These are phyloP conservation scores for Anthoptus insignis DNA, from an alignment of 2,888 invertebrate species.

Conservation along the genomic window DNA sequence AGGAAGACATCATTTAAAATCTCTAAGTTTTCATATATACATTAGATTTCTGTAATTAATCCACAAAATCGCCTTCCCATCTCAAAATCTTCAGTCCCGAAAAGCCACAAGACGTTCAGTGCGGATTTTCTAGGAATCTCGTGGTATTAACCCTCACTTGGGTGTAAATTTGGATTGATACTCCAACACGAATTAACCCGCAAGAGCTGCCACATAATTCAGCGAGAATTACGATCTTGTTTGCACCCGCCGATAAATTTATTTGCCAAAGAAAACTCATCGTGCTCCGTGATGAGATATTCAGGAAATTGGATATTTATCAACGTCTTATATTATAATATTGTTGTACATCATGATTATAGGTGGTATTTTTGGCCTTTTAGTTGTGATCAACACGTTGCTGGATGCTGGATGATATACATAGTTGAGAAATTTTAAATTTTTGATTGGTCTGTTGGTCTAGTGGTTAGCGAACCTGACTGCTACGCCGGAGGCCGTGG, in stretches of 20 bases:
- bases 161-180: slow-evolving; percentile 16
- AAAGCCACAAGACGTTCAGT: slow-evolving; percentile 40
- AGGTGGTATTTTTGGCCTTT: neutral
- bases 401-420: too few relatives aligned
- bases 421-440: too few relatives aligned
- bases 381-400: too few relatives aligned
- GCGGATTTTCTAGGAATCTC: slow-evolving; percentile 7
- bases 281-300: slow-evolving; percentile 7
- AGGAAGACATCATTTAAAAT: too few relatives aligned
- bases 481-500: too few relatives aligned
- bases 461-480: too few relatives aligned
- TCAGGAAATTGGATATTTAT: slow-evolving; percentile 15
- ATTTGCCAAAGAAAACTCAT: slow-evolving; percentile 21
- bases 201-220: slow-evolving; percentile 24
- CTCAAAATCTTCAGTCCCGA: slow-evolving; percentile 34
- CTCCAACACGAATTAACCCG: slow-evolving; percentile 28
- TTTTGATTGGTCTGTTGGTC: too few relatives aligned
- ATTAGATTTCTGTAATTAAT: neutral
- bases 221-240: slow-evolving; percentile 28
- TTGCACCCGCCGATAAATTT: slow-evolving; percentile 26
- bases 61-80: neutral
- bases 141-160: slow-evolving; percentile 6
- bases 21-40: too few relatives aligned
- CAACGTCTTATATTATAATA: neutral
- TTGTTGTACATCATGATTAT: neutral